Evolutionary conservation across 2,888 invertebrate genomes (phyloP), one percentile per base, ranked within the genome.

Genomic region (Ligdia adustata): DNA sequence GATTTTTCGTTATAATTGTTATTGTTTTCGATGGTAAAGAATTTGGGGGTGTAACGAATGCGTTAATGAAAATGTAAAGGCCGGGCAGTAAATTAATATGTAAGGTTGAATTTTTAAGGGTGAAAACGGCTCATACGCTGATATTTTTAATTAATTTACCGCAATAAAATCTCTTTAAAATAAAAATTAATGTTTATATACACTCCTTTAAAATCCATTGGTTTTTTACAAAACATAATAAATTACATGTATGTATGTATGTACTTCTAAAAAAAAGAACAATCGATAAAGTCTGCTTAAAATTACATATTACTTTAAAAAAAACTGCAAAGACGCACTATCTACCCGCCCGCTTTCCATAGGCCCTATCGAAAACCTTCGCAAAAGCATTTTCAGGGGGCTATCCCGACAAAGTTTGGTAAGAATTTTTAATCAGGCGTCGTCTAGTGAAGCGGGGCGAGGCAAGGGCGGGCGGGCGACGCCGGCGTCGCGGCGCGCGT

Each of bases 401-500:
- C 73, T 74, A 73, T 78, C 79, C 75, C 71, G 67, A 63, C 61
- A 69, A 76, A 77, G 83, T 87, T 87, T 79, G 69, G 64, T 69
- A 82, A 86, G 88, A 86, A 87, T 87, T 79, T 83, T 82, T 80
- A 85, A 85, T 82, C 74, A 85, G 82, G 72, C 72, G 70, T 66
- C 72, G 71, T 66, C 52, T 55, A 22, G 33, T 14, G 28, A 4
- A 6, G 34, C 54, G 60, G 41, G 56, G 55, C 33, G n/a, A n/a
- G n/a, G n/a, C n/a, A n/a, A n/a, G 57, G 42, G 62, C 57, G 56
- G 60, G 43, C 27, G 37, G 9, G 61, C 45, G 55, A 44, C 48
- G 82, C n/a, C n/a, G n/a, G 78, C 70, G 79, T 82, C 83, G 79
- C 86, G 84, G 86, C 89, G 90, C 84, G 89, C 91, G 89, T 91